Evolutionary conservation across 2,113 vertebrate species (phyloP).

Genomic region (Delphinus delphis): DNA sequence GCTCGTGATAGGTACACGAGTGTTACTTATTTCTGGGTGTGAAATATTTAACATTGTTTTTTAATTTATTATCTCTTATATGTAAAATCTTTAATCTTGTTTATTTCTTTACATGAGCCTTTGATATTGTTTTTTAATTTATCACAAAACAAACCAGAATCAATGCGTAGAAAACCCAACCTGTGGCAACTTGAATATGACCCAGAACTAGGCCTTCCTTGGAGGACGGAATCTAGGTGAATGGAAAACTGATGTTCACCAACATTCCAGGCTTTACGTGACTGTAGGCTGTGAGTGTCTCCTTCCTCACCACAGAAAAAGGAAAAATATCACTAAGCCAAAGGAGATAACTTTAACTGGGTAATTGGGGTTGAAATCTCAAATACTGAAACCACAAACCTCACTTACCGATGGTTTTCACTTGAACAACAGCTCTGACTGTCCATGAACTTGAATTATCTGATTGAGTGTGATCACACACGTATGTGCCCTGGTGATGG

Average conservation of each 20-base stretch:
- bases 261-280: not conserved
- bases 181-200: not conserved
- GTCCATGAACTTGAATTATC: conserved; percentile 81
- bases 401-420: conserved; percentile 81
- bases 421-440: conserved; percentile 83
- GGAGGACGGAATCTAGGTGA: not conserved
- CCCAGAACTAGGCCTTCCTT: not conserved
- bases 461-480: conserved; percentile 84
- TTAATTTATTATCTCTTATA: not conserved
- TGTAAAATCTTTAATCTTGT: not conserved
- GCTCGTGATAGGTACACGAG: too few species aligned
- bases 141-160: not conserved
- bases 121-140: not conserved
- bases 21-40: not conserved
- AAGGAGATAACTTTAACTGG: not conserved
- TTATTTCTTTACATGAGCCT: not conserved
- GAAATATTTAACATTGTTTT: not conserved
- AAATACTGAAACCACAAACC: not conserved
- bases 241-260: not conserved
- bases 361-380: not conserved
- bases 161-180: not conserved
- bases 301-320: not conserved
- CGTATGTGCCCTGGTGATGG: conserved; percentile 81
- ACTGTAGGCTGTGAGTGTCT: not conserved
- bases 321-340: not conserved